Conservation (phyloP, 2,888 invertebrate species). For the Habroteleia sp. region DNA sequence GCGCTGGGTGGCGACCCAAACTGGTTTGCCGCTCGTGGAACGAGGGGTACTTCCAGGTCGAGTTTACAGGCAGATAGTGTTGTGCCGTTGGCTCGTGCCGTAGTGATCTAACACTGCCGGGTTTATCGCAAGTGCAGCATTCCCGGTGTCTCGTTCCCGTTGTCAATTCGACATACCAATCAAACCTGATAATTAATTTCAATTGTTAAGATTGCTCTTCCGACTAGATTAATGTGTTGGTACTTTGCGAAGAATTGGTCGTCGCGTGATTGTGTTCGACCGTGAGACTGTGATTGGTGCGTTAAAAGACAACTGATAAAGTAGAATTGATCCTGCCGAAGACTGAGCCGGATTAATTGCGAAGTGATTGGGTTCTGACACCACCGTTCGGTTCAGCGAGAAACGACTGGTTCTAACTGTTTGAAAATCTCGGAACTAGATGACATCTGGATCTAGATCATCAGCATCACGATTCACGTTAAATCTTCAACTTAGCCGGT, state of each 20-base stretch:
- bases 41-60: slow-evolving; percentile 76
- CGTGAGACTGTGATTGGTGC: slow-evolving; percentile 54
- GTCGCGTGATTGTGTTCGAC: slow-evolving; percentile 34
- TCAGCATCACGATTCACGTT: no score
- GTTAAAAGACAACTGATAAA: slow-evolving; percentile 13
- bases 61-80: slow-evolving; percentile 78
- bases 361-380: not conserved
- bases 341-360: slow-evolving; percentile 5
- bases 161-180: not conserved
- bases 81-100: slow-evolving; percentile 81
- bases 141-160: slow-evolving; percentile 22
- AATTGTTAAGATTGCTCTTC: not conserved
- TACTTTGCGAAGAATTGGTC: slow-evolving; percentile 9
- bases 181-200: slow-evolving; percentile 1
- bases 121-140: slow-evolving; percentile 67
- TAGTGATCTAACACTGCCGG: slow-evolving; percentile 73
- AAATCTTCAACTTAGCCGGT: no score
- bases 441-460: slow-evolving; percentile 4
- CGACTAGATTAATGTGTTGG: not conserved
- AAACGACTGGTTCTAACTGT: not conserved
- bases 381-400: no score
- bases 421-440: no score
- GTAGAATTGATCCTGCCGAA: slow-evolving; percentile 13
- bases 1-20: slow-evolving; percentile 74
- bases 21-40: slow-evolving; percentile 71